These are phyloP conservation scores for Apus apus DNA, from an alignment of 2,113 vertebrate genomes.

Conservation along the genomic window DNA sequence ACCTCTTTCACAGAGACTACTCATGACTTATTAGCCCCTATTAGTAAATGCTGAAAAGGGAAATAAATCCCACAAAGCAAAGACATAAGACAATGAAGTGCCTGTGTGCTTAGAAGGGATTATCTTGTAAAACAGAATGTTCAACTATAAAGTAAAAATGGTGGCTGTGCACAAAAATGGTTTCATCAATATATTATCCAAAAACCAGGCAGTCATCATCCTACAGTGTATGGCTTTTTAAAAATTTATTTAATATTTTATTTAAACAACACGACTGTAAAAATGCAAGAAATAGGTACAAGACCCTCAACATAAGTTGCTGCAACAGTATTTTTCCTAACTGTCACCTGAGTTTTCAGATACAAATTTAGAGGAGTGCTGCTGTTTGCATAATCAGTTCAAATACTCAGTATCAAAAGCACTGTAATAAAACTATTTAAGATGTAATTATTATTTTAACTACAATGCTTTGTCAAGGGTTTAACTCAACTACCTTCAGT, in stretches of 20 bases:
- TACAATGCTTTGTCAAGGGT: neutral
- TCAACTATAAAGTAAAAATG: neutral
- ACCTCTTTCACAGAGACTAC: neutral
- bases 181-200: neutral
- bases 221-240: neutral
- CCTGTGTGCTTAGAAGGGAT: neutral
- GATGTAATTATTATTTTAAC: constrained; percentile 27
- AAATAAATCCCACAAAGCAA: neutral
- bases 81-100: neutral
- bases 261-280: neutral
- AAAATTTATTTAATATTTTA: neutral
- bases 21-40: neutral
- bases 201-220: neutral
- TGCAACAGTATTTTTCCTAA: neutral
- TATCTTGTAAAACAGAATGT: neutral
- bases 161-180: neutral
- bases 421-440: neutral
- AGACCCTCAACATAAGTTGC: neutral
- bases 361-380: neutral
- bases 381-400: neutral
- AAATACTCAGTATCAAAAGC: neutral
- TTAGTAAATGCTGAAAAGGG: neutral
- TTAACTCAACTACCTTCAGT: neutral
- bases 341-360: neutral
- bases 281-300: neutral